Base-by-base conservation (phyloP, 2,113 vertebrate genomes). In the Actinemys pallida region DNA sequence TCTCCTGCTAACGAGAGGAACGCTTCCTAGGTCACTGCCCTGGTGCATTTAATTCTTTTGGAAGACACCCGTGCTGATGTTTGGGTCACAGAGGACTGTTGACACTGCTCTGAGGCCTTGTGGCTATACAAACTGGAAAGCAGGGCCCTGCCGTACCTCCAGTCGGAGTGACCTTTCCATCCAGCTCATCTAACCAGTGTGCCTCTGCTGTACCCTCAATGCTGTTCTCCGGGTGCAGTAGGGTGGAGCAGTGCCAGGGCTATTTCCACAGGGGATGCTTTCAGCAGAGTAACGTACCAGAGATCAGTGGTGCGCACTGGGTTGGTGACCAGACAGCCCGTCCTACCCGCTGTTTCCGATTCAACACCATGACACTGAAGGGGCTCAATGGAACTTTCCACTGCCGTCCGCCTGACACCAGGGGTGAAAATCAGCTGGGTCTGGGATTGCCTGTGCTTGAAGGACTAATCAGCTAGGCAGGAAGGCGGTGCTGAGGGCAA, bases 21-120 rank as follows among this genome's bases (percentile, higher is more conserved):
- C 17, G 2, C 56, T 5, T 91, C 42, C 49, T 86, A 52, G 22
- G 4, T 53, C 82, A 8, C 0, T 0, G 0, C 7, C 16, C 16
- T 35, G 31, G 62, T 17, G 6, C 14, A n/a, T 19, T 65, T 35
- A 16, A 65, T 65, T 47, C 49, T 56, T 85, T 59, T 59, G 45
- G 27, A 80, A 42, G 22, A 12, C 69, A 31, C 42, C 42, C 79
- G 6, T 11, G 4, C 42, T 9, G 84, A 31, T 42, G 11, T 45
- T 80, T 84, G 80, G 2, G 82, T 78, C 1, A 2, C 42, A 80
- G 50, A 19, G 17, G 52, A 24, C 24, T 35, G 5, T 10, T 31
- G 31, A 4, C 86, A 42, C 5, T 52, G 82, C 54, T 6, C 57
- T 31, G 54, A 81, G 2, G 7, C 20, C 87, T 72, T 69, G 8